These are phyloP conservation scores for Garra rufa DNA, from an alignment of 2,113 vertebrate genomes.

Conservation along the genomic window DNA sequence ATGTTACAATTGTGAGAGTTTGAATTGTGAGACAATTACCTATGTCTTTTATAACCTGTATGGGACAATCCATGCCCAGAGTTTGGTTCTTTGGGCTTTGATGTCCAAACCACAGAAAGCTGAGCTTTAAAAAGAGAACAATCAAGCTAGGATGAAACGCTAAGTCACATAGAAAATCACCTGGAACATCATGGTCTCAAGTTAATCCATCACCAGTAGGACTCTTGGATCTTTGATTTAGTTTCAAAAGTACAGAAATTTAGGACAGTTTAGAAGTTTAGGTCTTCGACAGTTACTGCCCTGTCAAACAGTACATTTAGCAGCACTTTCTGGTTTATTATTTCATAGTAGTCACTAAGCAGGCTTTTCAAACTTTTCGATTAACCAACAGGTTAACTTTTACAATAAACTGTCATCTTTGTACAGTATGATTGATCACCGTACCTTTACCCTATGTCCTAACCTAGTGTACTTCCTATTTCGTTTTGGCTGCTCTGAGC, in stretches of 20 bases:
- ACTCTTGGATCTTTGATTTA: neutral
- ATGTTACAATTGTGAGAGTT: too few species aligned
- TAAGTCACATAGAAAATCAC: neutral
- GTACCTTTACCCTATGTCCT: neutral
- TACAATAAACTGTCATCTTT: neutral
- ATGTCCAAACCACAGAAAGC: neutral
- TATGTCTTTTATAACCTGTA: too few species aligned
- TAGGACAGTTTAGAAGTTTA: neutral
- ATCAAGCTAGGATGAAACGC: neutral
- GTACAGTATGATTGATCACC: neutral
- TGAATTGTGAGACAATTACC: too few species aligned
- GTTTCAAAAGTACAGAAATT: neutral
- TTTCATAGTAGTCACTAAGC: neutral
- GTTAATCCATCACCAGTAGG: neutral
- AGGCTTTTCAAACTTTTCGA: neutral
- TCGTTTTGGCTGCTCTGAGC: neutral
- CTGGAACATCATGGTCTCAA: neutral
- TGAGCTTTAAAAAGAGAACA: neutral
- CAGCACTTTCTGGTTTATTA: neutral
- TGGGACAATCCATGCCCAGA: neutral
- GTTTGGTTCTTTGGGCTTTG: neutral
- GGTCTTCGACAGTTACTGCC: neutral
- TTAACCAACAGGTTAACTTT: neutral
- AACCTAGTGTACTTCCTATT: neutral
- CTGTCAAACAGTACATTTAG: neutral